Percentiles rank a stretch among this genome's conserved stretches.
phyloP scores from a whole-genome alignment of 2,888 invertebrate species.

The Hetaerina titia region DNA sequence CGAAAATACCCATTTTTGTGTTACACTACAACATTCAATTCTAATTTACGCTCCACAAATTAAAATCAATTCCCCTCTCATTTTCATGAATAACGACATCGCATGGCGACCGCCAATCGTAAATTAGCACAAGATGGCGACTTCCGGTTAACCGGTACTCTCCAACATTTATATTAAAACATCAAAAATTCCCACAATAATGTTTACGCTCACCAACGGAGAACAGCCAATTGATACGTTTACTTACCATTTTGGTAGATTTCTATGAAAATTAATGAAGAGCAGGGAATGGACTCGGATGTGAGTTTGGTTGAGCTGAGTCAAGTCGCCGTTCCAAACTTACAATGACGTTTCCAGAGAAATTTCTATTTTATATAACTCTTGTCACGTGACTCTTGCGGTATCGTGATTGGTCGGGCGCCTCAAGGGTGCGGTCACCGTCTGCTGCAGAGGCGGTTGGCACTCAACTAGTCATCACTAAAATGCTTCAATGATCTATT shows the following conservation, averaged over 20 bases:
- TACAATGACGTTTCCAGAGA: neutral
- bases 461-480: constrained; percentile 26
- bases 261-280: neutral
- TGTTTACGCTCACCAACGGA: too few species aligned
- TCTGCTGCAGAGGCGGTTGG: constrained; percentile 54
- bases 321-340: constrained; percentile 55
- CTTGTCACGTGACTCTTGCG: constrained; percentile 17
- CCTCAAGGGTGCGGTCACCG: constrained; percentile 49
- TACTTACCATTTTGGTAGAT: constrained; percentile 50
- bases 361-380: constrained; percentile 52
- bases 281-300: neutral
- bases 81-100: neutral
- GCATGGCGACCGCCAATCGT: neutral
- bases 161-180: neutral
- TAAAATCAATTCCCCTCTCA: neutral
- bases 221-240: too few species aligned
- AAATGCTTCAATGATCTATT: neutral
- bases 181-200: too few species aligned
- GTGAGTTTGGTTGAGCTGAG: constrained; percentile 46
- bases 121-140: neutral
- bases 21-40: too few species aligned
- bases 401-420: neutral
- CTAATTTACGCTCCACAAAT: neutral
- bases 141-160: neutral
- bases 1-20: too few species aligned